Percentiles rank a stretch among this genome's conserved stretches.
phyloP scores from a whole-genome alignment of 2,113 vertebrate genomes.

The Chitala chitala region DNA sequence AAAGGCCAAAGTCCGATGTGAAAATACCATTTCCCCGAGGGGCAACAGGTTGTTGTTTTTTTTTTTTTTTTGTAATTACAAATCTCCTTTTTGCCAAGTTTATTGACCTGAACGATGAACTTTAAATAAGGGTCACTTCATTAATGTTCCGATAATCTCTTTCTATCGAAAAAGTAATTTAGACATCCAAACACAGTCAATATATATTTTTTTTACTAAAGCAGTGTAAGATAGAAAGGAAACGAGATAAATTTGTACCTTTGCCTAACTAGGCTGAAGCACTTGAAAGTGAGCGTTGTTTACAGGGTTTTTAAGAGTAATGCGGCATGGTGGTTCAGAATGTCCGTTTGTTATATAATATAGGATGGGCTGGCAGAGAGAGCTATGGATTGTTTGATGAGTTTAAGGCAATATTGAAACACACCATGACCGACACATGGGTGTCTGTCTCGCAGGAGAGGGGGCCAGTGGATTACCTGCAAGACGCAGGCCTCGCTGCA shows the following conservation, averaged over 20 bases:
- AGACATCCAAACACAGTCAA: not conserved
- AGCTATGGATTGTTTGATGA: not conserved
- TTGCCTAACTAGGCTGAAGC: no score
- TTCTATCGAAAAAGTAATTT: conserved; percentile 8
- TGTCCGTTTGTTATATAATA: not conserved
- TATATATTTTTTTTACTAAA: conserved; percentile 13
- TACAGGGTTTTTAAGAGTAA: no score
- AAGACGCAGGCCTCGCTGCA: conserved; percentile 78
- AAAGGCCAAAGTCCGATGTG: conserved; percentile 3
- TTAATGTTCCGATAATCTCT: conserved; percentile 1
- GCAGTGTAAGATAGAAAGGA: not conserved
- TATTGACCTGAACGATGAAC: conserved; percentile 17
- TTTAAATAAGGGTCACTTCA: conserved; percentile 14
- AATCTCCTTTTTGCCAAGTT: conserved; percentile 1
- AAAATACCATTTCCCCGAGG: not conserved
- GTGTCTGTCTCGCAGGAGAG: conserved; percentile 65
- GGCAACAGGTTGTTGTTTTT: no score
- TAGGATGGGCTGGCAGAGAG: not conserved
- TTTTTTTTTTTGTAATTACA: conserved; percentile 12
- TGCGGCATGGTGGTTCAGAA: no score
- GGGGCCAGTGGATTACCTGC: conserved; percentile 79
- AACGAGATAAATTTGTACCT: not conserved
- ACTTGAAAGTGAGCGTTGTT: no score
- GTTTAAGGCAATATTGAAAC: not conserved
- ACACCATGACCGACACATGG: not conserved